Base-by-base conservation (phyloP, 2,888 invertebrate species). In the Parapristionchus giblindavisi region DNA sequence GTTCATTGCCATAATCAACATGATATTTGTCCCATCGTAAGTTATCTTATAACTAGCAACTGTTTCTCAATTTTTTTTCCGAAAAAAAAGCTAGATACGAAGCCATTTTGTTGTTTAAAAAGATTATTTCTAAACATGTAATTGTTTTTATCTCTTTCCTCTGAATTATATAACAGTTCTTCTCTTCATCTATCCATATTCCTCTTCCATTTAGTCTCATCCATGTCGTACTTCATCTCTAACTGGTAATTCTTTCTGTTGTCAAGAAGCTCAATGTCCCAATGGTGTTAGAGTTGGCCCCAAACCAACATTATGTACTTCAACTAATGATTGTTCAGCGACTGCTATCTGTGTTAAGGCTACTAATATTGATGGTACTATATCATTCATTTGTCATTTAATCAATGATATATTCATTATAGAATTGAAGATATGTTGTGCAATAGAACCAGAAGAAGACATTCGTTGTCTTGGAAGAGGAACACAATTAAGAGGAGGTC, bases 181-280 rank as follows among this genome's bases (percentile, higher is more conserved):
- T 8, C n/a, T n/a, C n/a, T n/a, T n/a, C n/a, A n/a, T n/a, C n/a
- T n/a, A n/a, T n/a, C n/a, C n/a, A n/a, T n/a, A 27, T 24, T 1
- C n/a, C n/a, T 52, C 51, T 51, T 27, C 2, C 11, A 63, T 77
- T 1, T 61, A 81, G 79, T 58, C 80, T 43, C 83, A 75, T 65
- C 71, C 81, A 32, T 81, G 81, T 43, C 81, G 83, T 63, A 77
- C 77, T 6, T 80, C 80, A 14, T 32, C 82, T 32, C 73, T 75
- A 29, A 76, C 79, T 51, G 74, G 74, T 5, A 68, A 73, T 27
- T 79, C 76, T 75, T 79, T 79, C 75, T 81, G 81, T 72, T 81
- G 81, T 70, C 75, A 77, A 60, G 76, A 80, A 21, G 78, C 76
- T 3, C 73, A 75, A 48, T 80, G 80, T 54, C 75, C 75, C 3